Evolutionary conservation across 1,140 invertebrate genomes (phyloP), one percentile per base, ranked within the genome.

Genomic region (Cotesia glomerata): DNA sequence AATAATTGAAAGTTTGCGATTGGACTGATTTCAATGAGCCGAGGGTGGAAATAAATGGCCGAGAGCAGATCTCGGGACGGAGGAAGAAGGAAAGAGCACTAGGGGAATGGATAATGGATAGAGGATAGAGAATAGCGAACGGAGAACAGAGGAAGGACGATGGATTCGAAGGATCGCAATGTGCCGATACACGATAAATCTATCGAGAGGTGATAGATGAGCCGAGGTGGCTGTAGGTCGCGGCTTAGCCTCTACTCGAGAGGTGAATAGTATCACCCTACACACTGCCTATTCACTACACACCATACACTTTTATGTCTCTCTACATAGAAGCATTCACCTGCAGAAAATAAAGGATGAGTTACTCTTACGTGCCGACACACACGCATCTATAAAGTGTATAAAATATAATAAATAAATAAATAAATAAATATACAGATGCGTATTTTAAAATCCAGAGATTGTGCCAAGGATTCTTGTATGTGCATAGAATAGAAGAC

Each of bases 111-210:
- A 26, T 26, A 26, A 26, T 26, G 3, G 39, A 45, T 9, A 45
- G 39, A 11, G 39, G 39, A 11, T 9, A 76, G 39, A 45, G 39
- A 11, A 45, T 9, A 45, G 39, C 26, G 26, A 26, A 26, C 26
- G 26, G 26, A 26, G 26, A 26, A 26, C 26, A 2, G 26, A 26
- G 26, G 26, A 26, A 64, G 62, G 69, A 75, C 78, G 75, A 76
- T 76, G 76, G 73, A 78, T 79, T 72, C 66, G 80, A 72, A 69
- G 36, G 35, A 69, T 69, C 35, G 67, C 68, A 74, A 80, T 78
- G 80, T 81, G 80, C 77, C 80, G 80, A 83, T 81, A 79, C 79
- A 76, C 80, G 80, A 82, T 82, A 82, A 83, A 83, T 83, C 79
- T 80, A 82, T 81, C 75, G 58, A 71, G 62, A 72, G 35, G 79